A percentile compares a stretch with the other conserved stretches of the same genome.
These are phyloP conservation scores for Xanthorhoe spadicearia DNA, from an alignment of 2,888 invertebrate genomes.

Conservation along the genomic window DNA sequence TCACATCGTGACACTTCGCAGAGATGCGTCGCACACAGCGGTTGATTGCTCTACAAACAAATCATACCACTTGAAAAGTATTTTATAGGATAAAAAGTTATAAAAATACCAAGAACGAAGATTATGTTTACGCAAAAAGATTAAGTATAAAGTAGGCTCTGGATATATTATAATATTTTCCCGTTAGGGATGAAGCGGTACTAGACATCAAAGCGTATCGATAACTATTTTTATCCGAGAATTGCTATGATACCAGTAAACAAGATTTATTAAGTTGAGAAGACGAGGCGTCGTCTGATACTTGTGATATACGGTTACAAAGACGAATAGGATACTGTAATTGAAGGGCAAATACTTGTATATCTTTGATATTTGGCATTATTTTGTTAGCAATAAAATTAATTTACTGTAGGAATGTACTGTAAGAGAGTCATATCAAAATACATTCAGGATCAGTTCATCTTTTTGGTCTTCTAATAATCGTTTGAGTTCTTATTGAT, in stretches of 20 bases:
- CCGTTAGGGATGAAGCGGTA: not conserved
- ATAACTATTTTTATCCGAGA: constrained; percentile 18
- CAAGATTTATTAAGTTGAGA: constrained; percentile 26
- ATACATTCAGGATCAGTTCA: not conserved
- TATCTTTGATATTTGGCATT: constrained; percentile 3
- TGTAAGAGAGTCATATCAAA: not conserved
- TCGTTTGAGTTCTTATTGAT: not conserved
- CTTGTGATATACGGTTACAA: constrained; percentile 29
- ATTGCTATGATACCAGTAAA: constrained; percentile 22
- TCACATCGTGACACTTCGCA: not conserved
- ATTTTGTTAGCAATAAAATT: constrained; percentile 1
- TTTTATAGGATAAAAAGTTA: too few species aligned
- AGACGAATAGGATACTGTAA: constrained; percentile 25
- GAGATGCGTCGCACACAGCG: not conserved
- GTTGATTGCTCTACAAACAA: too few species aligned
- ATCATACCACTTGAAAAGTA: too few species aligned
- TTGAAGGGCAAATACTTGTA: constrained; percentile 18
- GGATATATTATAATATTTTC: not conserved
- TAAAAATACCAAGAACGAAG: not conserved
- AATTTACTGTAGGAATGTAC: not conserved
- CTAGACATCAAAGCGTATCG: constrained; percentile 3
- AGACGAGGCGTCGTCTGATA: constrained; percentile 23
- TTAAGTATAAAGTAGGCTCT: not conserved
- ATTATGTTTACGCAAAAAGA: too few species aligned
- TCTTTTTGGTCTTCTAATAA: not conserved